Evolutionary conservation across 2,113 vertebrate species (phyloP).

Genomic region (Oryzias javanicus): DNA sequence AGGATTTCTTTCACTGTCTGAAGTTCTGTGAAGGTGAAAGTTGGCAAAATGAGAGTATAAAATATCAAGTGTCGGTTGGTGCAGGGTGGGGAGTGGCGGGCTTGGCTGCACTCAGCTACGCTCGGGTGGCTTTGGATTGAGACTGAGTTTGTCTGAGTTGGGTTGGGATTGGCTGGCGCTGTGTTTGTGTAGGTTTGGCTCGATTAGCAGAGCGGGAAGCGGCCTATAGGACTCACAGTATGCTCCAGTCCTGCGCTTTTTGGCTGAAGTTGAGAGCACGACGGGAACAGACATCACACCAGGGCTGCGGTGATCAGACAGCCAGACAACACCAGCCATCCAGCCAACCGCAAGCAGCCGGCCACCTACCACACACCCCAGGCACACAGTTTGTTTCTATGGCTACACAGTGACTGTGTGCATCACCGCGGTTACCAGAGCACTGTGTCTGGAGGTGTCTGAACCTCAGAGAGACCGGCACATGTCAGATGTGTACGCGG

Average conservation of each 20-base stretch:
- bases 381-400: constrained; percentile 53
- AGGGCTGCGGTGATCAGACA: constrained; percentile 40
- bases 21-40: constrained; percentile 17
- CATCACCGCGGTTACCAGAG: constrained; percentile 54
- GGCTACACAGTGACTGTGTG: constrained; percentile 53
- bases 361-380: constrained; percentile 56
- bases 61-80: constrained; percentile 47
- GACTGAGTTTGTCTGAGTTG: constrained; percentile 50
- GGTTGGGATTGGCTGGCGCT: constrained; percentile 62
- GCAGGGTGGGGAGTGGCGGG: constrained; percentile 58
- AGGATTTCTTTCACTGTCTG: constrained; percentile 46
- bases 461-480: constrained; percentile 40
- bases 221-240: constrained; percentile 35
- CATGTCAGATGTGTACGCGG: constrained; percentile 49
- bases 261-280: constrained; percentile 36
- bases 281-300: constrained; percentile 70
- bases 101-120: constrained; percentile 45
- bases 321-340: constrained; percentile 35
- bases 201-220: constrained; percentile 10
- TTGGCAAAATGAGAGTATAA: constrained; percentile 33
- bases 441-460: constrained; percentile 50
- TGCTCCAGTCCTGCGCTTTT: constrained; percentile 21
- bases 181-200: constrained; percentile 70
- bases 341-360: constrained; percentile 39
- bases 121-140: constrained; percentile 54